Base-by-base conservation (phyloP, 2,113 vertebrate genomes). In the Rhinichthys klamathensis region DNA sequence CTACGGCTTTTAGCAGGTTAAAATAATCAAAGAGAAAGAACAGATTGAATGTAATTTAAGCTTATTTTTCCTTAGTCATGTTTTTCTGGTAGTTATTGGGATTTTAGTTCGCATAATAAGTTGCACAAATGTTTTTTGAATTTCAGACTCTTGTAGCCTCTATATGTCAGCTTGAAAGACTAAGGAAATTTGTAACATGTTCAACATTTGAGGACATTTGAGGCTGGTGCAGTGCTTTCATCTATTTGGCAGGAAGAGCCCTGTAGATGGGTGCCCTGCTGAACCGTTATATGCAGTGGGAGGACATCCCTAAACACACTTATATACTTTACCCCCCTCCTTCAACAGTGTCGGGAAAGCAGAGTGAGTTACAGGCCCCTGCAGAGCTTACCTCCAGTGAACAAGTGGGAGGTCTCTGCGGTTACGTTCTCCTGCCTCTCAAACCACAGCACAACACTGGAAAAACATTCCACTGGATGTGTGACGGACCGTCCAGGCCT, bases 371-470 rank as follows among this genome's bases (percentile, higher is more conserved):
- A 25, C n/a, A 80, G 41, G 83, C 8, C 74, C 49, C 32, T 85
- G 79, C 61, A 54, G 30, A 46, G 81, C 60, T 58, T 8, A 7
- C 51, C 38, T 75, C 56, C 67, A 61, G 80, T 30, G 76, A 63
- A 32, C 80, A 56, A 76, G 86, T 13, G 44, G 87, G 21, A 44
- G 73, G 73, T 63, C 15, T 86, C 74, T 49, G 65, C 3, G 18
- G 38, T 79, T 44, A 38, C n/a, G 60, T 79, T 25, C 76, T 44
- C 63, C 83, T 30, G 54, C 44, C 38, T 78, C 69, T 82, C 51
- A 80, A 46, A 87, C 88, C 89, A 84, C 86, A 80, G 61, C 79
- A 82, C 86, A 92, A 88, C 7, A 41, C 91, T 91, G 86, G 83
- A 73, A 83, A 90, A 92, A 90, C 90, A 92, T 73, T 60, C 60